Evolutionary conservation across 2,797 vertebrate genomes (phyloP), one percentile per base, ranked within the genome.

Genomic region (Meriones psammophilus): DNA sequence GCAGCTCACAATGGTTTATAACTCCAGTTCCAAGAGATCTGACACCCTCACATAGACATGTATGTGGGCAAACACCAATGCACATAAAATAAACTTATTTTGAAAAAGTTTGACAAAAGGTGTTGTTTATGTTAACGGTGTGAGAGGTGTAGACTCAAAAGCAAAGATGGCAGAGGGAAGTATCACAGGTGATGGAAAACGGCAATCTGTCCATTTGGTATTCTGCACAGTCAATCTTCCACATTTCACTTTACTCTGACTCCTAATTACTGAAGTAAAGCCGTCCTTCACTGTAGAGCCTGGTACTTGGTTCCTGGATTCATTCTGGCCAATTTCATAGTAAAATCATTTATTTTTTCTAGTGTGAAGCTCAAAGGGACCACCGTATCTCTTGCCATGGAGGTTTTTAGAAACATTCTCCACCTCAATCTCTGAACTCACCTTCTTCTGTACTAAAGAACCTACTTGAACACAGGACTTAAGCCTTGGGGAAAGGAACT

Each of bases 131-230:
- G 26, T 81, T 8, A 62, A 81, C 42, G 39, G 73, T 12, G 7
- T 9, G 24, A 28, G 79, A 78, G 14, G n/a, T 81, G 74, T 79
- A 50, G 74, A 81, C 39, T 86, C 89, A 76, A 92, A 93, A 95
- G 81, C 20, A 93, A 39, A 28, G 22, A 28, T 6, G 33, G 28
- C 1, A n/a, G 71, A 56, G 36, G 7, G 22, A 20, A 88, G 69
- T 14, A 46, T 12, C 66, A 74, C 26, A 78, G n/a, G 12, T 88
- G 30, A 46, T 85, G 33, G 4, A 50, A 64, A 28, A 18, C 14
- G 30, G n/a, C 26, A 64, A 88, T 76, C 83, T 92, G 9, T 66
- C 62, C 42, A 46, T 39, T 42, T 92, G 50, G 33, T 20, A 84
- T 9, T 71, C 66, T 71, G 33, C 20, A 56, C 22, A 22, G 20